Evolutionary conservation across 2,797 vertebrate species (phyloP).

Genomic region (Cryptoprocta ferox): DNA sequence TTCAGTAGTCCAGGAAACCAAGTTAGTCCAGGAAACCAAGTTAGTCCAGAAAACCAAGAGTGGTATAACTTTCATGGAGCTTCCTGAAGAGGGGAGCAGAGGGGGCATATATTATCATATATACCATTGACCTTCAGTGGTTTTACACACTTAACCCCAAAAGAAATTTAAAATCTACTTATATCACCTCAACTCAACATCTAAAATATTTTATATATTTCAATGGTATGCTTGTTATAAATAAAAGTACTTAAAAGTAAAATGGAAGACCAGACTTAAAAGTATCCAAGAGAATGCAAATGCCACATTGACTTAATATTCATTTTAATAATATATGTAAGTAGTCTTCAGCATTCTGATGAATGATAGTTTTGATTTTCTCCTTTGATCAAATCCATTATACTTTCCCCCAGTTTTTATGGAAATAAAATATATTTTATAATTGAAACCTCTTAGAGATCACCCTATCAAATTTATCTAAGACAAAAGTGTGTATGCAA

Average conservation of each 20-base stretch:
- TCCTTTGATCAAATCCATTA: not conserved
- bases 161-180: not conserved
- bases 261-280: not conserved
- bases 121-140: rapidly evolving
- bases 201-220: not conserved
- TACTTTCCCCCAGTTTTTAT: not conserved
- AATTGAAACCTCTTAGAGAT: not conserved
- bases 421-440: not conserved
- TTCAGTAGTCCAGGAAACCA: not conserved
- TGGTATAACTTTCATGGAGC: rapidly evolving
- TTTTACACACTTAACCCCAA: not conserved
- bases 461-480: not conserved
- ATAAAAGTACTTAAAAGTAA: not conserved
- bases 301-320: not conserved
- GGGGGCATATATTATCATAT: rapidly evolving
- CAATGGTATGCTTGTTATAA: not conserved
- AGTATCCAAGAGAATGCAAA: not conserved
- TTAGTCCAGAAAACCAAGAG: not conserved
- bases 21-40: not conserved
- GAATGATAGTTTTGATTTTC: not conserved
- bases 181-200: not conserved
- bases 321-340: not conserved
- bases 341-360: not conserved
- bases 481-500: not conserved
- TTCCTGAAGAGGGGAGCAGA: too few relatives aligned